Evolutionary conservation across 2,113 vertebrate species (phyloP).

Genomic region (Nibea coibor): DNA sequence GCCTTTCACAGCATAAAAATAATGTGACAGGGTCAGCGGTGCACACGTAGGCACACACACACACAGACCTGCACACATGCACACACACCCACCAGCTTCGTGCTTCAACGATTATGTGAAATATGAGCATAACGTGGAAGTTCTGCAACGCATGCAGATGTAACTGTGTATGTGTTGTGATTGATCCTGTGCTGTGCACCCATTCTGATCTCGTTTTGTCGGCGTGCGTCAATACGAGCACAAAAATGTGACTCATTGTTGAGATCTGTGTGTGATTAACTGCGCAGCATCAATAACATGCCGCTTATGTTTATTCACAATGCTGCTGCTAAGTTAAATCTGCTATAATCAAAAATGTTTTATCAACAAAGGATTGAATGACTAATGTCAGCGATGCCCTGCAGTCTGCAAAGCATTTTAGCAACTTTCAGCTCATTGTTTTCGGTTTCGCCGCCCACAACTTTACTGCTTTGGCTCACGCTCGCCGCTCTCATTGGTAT

Average conservation of each 20-base stretch:
- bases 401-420: background rate
- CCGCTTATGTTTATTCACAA: too few relatives aligned
- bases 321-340: background rate
- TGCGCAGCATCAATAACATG: too few relatives aligned
- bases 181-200: too few relatives aligned
- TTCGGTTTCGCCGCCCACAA: background rate
- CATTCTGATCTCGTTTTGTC: too few relatives aligned
- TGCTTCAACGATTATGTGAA: background rate
- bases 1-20: background rate
- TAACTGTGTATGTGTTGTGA: background rate
- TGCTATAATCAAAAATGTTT: background rate
- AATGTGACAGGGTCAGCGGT: background rate
- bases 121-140: background rate
- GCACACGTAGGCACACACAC: background rate
- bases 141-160: background rate
- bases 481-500: too few relatives aligned
- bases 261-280: too few relatives aligned
- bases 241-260: too few relatives aligned
- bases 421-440: background rate
- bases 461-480: too few relatives aligned
- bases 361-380: too few relatives aligned
- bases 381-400: too few relatives aligned
- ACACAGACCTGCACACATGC: background rate
- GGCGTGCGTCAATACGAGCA: too few relatives aligned
- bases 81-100: background rate